A percentile compares a stretch with the other conserved stretches of the same genome.
Evolutionary conservation across 2,797 vertebrate species (phyloP).

Genomic region (Hydrolagus colliei): DNA sequence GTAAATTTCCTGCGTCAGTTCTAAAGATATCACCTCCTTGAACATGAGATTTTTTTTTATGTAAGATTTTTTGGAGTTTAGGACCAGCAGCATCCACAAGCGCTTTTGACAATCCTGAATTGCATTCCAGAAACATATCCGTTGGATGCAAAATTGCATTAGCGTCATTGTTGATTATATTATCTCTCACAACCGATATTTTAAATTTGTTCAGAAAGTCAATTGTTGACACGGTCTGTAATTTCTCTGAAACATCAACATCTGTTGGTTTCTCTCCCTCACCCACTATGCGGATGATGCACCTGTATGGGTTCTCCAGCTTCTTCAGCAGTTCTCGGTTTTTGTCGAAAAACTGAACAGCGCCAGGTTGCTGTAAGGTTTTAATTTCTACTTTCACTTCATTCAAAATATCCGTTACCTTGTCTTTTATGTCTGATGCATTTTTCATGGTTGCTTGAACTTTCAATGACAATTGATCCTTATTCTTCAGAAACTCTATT

Average conservation of each 20-base stretch:
- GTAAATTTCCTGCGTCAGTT: background rate
- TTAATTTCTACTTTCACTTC: background rate
- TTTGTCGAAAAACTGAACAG: constrained; percentile 10
- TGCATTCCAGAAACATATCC: background rate
- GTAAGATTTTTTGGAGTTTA: background rate
- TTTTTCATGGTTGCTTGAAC: background rate
- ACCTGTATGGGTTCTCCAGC: constrained; percentile 2
- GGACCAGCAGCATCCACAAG: background rate
- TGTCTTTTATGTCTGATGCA: background rate
- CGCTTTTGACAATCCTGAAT: background rate
- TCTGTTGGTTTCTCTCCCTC: background rate
- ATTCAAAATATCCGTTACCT: background rate
- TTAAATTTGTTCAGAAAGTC: constrained; percentile 8
- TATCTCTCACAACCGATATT: background rate
- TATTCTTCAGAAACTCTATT: background rate
- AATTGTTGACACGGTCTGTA: background rate
- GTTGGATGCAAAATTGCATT: background rate
- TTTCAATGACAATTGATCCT: background rate
- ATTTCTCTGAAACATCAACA: background rate
- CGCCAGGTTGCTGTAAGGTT: background rate
- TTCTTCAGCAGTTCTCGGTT: background rate
- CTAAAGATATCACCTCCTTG: background rate
- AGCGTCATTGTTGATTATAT: background rate
- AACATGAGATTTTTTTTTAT: too few species aligned
- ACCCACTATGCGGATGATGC: background rate